Percentiles rank a stretch among this genome's conserved stretches.
Conservation (phyloP, 1,140 invertebrate species). For the Cotesia chilonis region DNA sequence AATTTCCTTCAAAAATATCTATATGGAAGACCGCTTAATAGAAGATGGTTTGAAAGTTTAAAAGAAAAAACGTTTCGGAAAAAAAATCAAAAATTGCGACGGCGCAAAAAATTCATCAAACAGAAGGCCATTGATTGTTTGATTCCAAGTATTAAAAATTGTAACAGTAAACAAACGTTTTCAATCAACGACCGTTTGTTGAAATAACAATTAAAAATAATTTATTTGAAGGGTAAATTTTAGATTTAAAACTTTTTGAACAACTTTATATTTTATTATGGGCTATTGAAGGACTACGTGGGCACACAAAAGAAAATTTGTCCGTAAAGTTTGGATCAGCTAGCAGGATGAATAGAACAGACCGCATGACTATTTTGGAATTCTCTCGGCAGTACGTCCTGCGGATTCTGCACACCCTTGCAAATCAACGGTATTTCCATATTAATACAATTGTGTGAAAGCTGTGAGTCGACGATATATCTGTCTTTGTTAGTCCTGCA, state of each 20-base stretch:
- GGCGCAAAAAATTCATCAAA: no score
- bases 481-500: slow-evolving; percentile 27
- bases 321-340: slow-evolving; percentile 13
- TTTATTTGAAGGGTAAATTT: no score
- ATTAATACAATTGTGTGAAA: slow-evolving; percentile 43
- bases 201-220: no score
- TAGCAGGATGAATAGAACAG: slow-evolving; percentile 16
- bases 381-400: slow-evolving; percentile 7
- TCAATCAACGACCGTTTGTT: no score
- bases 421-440: slow-evolving; percentile 46
- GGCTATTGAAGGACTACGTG: background rate
- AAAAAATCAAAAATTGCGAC: no score
- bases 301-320: slow-evolving; percentile 5
- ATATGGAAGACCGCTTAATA: no score
- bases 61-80: no score
- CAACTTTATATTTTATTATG: background rate
- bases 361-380: slow-evolving; percentile 27
- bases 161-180: no score
- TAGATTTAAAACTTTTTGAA: background rate
- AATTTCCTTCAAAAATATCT: no score
- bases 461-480: slow-evolving; percentile 3
- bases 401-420: slow-evolving; percentile 18
- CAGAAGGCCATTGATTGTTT: no score
- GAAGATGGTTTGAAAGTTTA: no score
- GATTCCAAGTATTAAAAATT: no score